These are phyloP conservation scores for Fulica atra DNA, from an alignment of 2,113 vertebrate species.

Conservation along the genomic window DNA sequence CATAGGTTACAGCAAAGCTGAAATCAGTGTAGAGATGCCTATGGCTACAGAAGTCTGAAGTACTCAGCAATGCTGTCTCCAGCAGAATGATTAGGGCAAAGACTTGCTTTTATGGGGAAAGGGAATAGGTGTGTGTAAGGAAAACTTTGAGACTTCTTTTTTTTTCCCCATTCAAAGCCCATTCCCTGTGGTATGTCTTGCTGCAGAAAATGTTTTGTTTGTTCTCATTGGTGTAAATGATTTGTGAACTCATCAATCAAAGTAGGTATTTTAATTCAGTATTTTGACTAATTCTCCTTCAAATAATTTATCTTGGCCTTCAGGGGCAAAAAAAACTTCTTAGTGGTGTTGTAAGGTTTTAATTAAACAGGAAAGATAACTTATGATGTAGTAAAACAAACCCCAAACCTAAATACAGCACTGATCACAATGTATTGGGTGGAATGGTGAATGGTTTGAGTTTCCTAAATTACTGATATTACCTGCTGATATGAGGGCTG, in stretches of 20 bases:
- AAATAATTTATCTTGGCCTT: conserved; percentile 45
- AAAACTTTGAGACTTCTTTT: not conserved
- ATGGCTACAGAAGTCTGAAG: not conserved
- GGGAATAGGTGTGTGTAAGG: not conserved
- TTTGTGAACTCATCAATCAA: conserved; percentile 17
- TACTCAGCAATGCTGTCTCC: not conserved
- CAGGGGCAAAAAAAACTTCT: conserved; percentile 67
- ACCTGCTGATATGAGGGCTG: conserved; percentile 82
- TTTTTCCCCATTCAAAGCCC: not conserved
- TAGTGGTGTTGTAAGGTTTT: conserved; percentile 55
- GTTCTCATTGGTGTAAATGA: conserved; percentile 11
- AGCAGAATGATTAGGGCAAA: not conserved
- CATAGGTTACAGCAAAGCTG: not conserved
- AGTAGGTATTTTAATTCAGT: conserved; percentile 23
- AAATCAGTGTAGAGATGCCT: not conserved
- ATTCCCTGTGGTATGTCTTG: not conserved
- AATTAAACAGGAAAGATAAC: conserved; percentile 75
- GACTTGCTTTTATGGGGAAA: not conserved
- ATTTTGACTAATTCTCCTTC: conserved; percentile 42
- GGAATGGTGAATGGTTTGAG: conserved; percentile 69
- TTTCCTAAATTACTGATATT: conserved; percentile 79
- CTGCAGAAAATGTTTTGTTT: not conserved
- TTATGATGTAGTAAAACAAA: conserved; percentile 60
- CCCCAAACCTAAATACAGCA: conserved; percentile 28
- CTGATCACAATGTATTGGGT: conserved; percentile 70